Percentiles rank a stretch among this genome's conserved stretches.
Evolutionary conservation across 2,888 invertebrate genomes (phyloP).

Genomic region (Cryptocephalus primarius): DNA sequence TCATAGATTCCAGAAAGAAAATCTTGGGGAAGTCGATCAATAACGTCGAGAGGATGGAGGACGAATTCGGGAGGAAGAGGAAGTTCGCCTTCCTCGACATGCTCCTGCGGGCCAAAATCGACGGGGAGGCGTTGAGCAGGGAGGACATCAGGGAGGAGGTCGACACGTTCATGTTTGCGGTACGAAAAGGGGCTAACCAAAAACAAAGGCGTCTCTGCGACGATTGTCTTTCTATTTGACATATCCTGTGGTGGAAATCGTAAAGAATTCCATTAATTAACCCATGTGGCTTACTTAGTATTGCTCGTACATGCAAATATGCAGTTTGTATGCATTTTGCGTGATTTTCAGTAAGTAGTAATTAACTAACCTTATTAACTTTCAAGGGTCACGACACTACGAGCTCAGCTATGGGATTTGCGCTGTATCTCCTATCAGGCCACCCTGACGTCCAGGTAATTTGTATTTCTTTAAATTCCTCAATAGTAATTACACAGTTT

Average conservation of each 20-base stretch:
- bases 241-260: no score
- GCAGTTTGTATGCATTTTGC: no score
- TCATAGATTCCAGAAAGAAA: slow-evolving; percentile 10
- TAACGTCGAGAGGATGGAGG: slow-evolving; percentile 2
- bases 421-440: slow-evolving; percentile 34
- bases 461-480: background rate
- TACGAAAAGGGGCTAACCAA: no score
- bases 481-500: background rate
- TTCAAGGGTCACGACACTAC: slow-evolving; percentile 39
- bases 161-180: slow-evolving; percentile 65
- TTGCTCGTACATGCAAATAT: no score
- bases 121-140: slow-evolving; percentile 47
- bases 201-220: no score
- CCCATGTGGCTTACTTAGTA: no score
- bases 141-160: slow-evolving; percentile 56
- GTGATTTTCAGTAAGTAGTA: no score
- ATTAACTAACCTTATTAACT: background rate
- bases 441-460: slow-evolving; percentile 33
- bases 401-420: slow-evolving; percentile 36
- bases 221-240: no score
- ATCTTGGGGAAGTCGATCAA: slow-evolving; percentile 32
- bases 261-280: no score
- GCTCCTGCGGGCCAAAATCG: slow-evolving; percentile 42
- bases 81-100: slow-evolving; percentile 59
- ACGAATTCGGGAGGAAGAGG: slow-evolving; percentile 33